A percentile compares a stretch with the other conserved stretches of the same genome.
Evolutionary conservation across 2,888 invertebrate genomes (phyloP).

Genomic region (Tryphoninae sp.): DNA sequence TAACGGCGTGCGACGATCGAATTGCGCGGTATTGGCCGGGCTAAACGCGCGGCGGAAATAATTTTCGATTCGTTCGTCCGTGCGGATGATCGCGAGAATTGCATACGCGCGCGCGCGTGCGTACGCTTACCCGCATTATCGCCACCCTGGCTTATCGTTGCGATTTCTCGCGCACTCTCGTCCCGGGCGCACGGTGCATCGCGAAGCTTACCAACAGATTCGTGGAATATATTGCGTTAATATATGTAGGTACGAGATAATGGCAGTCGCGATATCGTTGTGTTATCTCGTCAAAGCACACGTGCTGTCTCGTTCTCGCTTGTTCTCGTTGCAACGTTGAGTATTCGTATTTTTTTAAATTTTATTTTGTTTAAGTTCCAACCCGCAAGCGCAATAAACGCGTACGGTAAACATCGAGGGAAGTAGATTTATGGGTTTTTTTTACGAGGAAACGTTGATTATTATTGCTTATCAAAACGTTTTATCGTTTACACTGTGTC

Average conservation of each 20-base stretch:
- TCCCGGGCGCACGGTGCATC: slow-evolving; percentile 8
- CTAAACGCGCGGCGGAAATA: slow-evolving; percentile 38
- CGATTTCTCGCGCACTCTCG: slow-evolving; percentile 26
- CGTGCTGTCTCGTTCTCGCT: slow-evolving; percentile 21
- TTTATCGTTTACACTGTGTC: neutral
- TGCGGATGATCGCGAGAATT: slow-evolving; percentile 20
- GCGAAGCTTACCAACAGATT: slow-evolving; percentile 23
- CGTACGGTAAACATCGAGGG: neutral
- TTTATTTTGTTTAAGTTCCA: neutral
- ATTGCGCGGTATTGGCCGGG: slow-evolving; percentile 9
- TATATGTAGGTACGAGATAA: slow-evolving; percentile 2
- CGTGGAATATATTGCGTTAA: slow-evolving; percentile 24
- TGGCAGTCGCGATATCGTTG: slow-evolving; percentile 41
- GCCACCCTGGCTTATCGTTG: slow-evolving; percentile 45
- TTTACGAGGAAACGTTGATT: neutral
- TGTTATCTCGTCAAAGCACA: slow-evolving; percentile 53
- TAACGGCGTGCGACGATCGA: slow-evolving; percentile 7
- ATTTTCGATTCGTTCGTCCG: slow-evolving; percentile 47
- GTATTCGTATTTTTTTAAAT: neutral
- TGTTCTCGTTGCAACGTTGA: slow-evolving; percentile 24
- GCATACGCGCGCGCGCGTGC: neutral
- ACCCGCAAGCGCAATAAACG: neutral
- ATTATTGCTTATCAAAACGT: neutral
- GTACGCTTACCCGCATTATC: slow-evolving; percentile 29
- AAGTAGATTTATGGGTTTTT: neutral